Conservation (phyloP, 2,113 vertebrate species). For the Cebus imitator region DNA sequence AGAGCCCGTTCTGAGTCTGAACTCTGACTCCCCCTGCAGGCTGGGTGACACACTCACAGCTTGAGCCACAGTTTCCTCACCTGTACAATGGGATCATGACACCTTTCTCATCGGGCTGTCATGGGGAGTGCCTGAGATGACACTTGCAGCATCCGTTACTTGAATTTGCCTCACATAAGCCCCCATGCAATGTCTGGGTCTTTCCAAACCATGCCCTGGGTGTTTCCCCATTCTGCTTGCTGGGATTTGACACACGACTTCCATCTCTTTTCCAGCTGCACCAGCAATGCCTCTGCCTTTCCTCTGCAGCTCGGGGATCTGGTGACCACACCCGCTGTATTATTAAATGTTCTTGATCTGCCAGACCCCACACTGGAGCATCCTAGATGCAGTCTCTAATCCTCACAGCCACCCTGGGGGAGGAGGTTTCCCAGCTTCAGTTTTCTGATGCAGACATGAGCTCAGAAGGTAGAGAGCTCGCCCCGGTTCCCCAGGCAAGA, state of each 20-base stretch:
- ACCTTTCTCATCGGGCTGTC: accelerated
- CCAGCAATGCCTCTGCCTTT: accelerated
- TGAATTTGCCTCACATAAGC: not conserved
- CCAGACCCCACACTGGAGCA: not conserved
- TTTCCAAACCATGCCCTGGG: not conserved
- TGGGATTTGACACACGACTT: not conserved
- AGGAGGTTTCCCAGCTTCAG: not conserved
- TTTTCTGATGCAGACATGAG: not conserved
- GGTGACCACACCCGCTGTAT: accelerated
- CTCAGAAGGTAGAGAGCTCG: not conserved
- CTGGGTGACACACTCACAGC: not conserved
- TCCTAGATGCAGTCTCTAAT: accelerated
- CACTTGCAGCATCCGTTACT: not conserved
- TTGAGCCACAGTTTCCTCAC: not conserved
- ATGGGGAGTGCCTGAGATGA: too few relatives aligned
- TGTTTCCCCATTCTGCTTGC: not conserved
- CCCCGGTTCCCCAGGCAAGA: accelerated
- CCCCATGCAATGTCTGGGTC: not conserved
- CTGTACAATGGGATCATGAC: not conserved
- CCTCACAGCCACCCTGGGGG: not conserved
- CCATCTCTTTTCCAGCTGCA: not conserved
- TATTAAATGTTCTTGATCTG: accelerated
- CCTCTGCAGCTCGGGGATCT: not conserved
- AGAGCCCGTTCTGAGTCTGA: too few relatives aligned
- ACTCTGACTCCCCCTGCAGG: accelerated